Base-by-base conservation (phyloP, 2,888 invertebrate species). In the Masnerella sp. region DNA sequence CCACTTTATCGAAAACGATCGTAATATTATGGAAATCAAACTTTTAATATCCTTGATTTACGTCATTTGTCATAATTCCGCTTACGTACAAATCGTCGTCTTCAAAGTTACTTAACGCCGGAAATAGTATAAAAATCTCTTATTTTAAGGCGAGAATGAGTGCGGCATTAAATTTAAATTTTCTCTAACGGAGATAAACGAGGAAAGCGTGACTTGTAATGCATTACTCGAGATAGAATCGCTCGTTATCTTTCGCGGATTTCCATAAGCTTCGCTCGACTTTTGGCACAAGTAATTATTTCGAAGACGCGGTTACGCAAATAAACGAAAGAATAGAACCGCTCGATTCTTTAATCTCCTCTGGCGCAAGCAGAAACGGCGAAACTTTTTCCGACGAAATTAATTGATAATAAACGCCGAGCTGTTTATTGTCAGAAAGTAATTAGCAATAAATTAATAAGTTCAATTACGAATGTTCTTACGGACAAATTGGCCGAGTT, bases 131-230 rank as follows among this genome's bases (percentile, higher is more conserved):
- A 59, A 52, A 59, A 68, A 59, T 68, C 43, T 52, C 36, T 58
- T 68, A 68, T 45, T 59, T 68, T 40, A 59, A 67, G 52, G 45
- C 52, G 67, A 51, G 51, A 58, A 68, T 51, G 59, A 68, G 54
- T 52, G 20, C 25, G 59, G 68, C 68, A 59, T 68, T 68, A 68
- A 58, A 68, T 68, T 58, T 68, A 38, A 68, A 68, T 68, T 68
- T 68, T 38, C 59, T 51, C 42, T 68, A 51, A 68, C 42, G 68
- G 52, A 68, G 58, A 68, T 68, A 59, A 68, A 68, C 45, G 68
- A 59, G 61, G 36, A 61, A 69, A 61, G 38, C 61, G 61, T 52
- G 59, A 68, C 68, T 52, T 59, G 52, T 34, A 68, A 68, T 68
- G 52, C 59, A 52, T 68, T 68, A 59, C 38, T 22, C 20, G 9